Base-by-base conservation (phyloP, 1,140 invertebrate genomes). In the Leptestheria dahalacensis region DNA sequence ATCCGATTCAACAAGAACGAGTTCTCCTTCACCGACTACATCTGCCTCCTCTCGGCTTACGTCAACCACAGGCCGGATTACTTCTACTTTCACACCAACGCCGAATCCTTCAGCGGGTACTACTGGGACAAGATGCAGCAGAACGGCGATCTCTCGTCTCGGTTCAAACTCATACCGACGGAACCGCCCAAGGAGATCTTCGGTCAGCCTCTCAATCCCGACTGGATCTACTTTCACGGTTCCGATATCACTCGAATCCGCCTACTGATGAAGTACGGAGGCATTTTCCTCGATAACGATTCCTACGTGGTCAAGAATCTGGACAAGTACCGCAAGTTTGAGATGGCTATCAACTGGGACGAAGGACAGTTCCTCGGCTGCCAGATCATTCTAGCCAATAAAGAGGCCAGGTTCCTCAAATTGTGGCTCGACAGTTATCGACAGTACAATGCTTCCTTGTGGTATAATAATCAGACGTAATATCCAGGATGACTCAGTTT, bases 221-320 rank as follows among this genome's bases (percentile, higher is more conserved):
- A 26, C 20, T 65, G 64, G 59, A 64, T 62, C 21, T 55, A 68
- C 10, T 68, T 65, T 54, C 69, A 71, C 49, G 62, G 66, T 15
- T 67, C 67, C 2, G 69, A 71, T 50, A 64, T 71, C 18, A 62
- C 65, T 2, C 53, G 69, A 24, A 50, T 71, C 6, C 25, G 60
- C 26, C 61, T 70, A 24, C 52, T 71, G 23, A 66, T 62, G 63
- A 55, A 61, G 48, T 64, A 66, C 25, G 70, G 70, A 9, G 70
- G 70, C 3, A 71, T 71, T 41, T 71, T 63, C 55, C 54, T 71
- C 15, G 70, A 71, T 57, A 66, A 64, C 46, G 70, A 71, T 63
- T 62, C 66, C 10, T 68, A 64, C 59, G 63, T 71, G 21, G 60
- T 71, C 24, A 65, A 65, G 48, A 61, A 67, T 2, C 64, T 72